Evolutionary conservation across 1,140 invertebrate species (phyloP), one percentile per base, ranked within the genome.

Genomic region (Drosophila santomea): DNA sequence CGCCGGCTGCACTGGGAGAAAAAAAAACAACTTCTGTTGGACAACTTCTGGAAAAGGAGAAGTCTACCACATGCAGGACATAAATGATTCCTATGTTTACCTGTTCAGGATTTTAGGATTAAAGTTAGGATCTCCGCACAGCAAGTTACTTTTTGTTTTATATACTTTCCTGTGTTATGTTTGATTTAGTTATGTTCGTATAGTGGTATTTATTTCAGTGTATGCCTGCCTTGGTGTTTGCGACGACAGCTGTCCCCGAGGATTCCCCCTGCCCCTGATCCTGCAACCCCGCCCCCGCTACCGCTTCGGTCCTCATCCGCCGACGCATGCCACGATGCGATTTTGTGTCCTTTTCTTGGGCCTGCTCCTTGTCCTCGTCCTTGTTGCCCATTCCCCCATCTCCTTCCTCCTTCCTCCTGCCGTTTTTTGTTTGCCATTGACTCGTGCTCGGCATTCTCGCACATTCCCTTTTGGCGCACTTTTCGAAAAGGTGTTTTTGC

Each of bases 211-310:
- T 4, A 1, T 39, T 35, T 48, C 77, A 32, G 50, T 47, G 62
- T 58, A 52, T 20, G 59, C 41, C 56, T 47, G 61, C 44, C 44
- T 61, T 78, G 68, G 57, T 74, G 52, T 74, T 69, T 51, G 55
- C 68, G 74, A 58, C 63, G 81, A 85, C 81, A 84, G 77, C 81
- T 84, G 81, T 84, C 80, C 68, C 80, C 62, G 45, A 72, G 60
- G 79, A 51, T 62, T 28, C 43, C 43, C 43, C 15, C 35, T 35
- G 10, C 36, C 2, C 25, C 25, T 28, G 25, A 20, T 25, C 23
- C 28, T 20, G 20, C 1, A 20, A 20, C 28, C 28, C 28, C 2
- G 28, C 28, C 7, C 7, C 28, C 7, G 28, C 28, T 7, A 6
- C 28, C 28, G 28, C 7, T 32, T 4, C 23, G 23, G 4, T 41